A percentile compares a stretch with the other conserved stretches of the same genome.
Conservation (phyloP, 2,113 vertebrate species). For the Sphaerodactylus townsendi region DNA sequence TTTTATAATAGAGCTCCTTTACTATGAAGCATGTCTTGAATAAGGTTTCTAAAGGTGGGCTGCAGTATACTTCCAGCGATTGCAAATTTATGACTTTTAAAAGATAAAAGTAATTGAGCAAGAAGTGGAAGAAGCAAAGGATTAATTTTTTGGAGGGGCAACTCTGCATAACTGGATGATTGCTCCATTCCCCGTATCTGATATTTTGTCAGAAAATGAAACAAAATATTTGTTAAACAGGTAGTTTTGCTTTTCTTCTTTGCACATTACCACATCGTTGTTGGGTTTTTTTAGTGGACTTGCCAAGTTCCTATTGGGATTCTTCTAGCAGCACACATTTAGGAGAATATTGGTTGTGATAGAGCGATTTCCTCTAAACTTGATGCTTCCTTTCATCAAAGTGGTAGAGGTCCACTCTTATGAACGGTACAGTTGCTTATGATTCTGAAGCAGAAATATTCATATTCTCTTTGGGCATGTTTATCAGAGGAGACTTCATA, state of each 20-base stretch:
- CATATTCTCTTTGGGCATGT: constrained; percentile 8
- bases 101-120: not conserved
- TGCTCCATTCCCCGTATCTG: constrained; percentile 34
- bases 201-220: constrained; percentile 12
- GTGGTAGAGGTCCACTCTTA: constrained; percentile 40
- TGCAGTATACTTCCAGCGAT: not conserved
- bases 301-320: not conserved
- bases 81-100: not conserved
- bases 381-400: constrained; percentile 1
- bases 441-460: constrained; percentile 32
- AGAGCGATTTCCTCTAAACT: constrained; percentile 27
- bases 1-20: not conserved
- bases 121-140: not conserved
- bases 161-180: constrained; percentile 17
- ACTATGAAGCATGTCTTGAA: not conserved
- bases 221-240: constrained; percentile 4
- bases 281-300: not conserved
- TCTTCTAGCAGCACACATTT: not conserved
- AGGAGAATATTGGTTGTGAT: not conserved
- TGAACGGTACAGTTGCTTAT: constrained; percentile 41
- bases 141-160: not conserved
- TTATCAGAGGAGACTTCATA: constrained; percentile 13
- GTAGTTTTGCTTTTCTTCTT: not conserved
- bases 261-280: not conserved
- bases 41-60: not conserved